Evolutionary conservation across 1,140 invertebrate genomes (phyloP).

Genomic region (Sipha flava): DNA sequence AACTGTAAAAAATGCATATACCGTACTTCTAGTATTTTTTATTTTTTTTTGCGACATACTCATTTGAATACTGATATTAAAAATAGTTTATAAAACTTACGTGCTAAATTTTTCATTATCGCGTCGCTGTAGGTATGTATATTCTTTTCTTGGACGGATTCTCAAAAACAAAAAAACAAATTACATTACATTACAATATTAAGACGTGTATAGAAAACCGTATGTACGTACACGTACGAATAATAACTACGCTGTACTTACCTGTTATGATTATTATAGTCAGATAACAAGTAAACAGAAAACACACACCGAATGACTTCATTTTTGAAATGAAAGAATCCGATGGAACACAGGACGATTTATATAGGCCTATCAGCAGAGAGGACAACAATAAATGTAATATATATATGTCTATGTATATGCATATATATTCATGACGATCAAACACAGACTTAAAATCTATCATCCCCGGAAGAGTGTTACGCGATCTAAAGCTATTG

Average conservation of each 20-base stretch:
- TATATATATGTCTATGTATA: not conserved
- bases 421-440: not conserved
- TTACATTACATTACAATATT: too few relatives aligned
- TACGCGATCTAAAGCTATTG: too few relatives aligned
- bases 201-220: too few relatives aligned
- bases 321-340: not conserved
- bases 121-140: not conserved
- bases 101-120: not conserved
- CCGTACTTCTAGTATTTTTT: not conserved
- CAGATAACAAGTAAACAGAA: not conserved
- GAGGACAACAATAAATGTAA: not conserved
- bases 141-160: not conserved
- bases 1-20: not conserved
- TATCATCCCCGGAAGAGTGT: not conserved
- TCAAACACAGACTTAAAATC: not conserved
- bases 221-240: not conserved
- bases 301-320: constrained; percentile 2
- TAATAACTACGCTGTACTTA: not conserved
- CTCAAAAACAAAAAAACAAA: not conserved
- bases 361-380: not conserved
- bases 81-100: not conserved
- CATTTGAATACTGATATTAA: not conserved
- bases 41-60: too few relatives aligned
- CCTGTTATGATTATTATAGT: not conserved
- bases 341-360: not conserved